Evolutionary conservation across 2,797 vertebrate genomes (phyloP), one percentile per base, ranked within the genome.

Genomic region (Yasuhikotakia modesta): DNA sequence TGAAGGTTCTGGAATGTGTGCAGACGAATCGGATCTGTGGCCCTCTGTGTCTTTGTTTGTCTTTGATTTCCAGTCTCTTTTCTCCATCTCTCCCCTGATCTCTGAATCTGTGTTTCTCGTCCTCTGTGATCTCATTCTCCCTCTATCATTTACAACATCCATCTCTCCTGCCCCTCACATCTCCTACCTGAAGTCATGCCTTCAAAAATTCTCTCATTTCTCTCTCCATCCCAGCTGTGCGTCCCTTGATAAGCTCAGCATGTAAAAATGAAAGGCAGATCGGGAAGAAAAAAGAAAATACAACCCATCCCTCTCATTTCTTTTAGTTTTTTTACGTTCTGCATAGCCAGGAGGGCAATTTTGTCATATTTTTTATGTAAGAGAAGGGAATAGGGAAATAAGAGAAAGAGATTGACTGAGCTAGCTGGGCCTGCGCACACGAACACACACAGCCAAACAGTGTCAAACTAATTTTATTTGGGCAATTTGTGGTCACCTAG

Each of bases 271-370:
- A 74, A 72, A 24, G 35, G 14, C 30, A 65, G 65, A 58, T 58
- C 50, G 35, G 50, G 39, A 14, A 45, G 45, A 14, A 58, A 64
- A 70, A 63, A 55, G 61, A 39, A 53, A 24, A 35, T 48, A 35
- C 46, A 77, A 57, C 48, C 63, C 24, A 66, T 52, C 6, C 45
- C 35, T 24, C 30, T 64, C 4, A 0, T 22, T 70, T 21, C 64
- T 73, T 21, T n/a, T 4, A 30, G 53, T 65, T 68, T 67, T 69
- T 67, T 60, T 46, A 60, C 57, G 48, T 66, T 75, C 50, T 60
- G 53, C 50, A 30, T 81, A 83, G 84, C 86, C 60, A 30, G 83
- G 85, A 90, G 88, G 89, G 76, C 66, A 80, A 87, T 89, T 90
- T 89, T 90, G 88, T 87, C 63, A 70, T 84, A 77, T 85, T 85